These are phyloP conservation scores for Drosophila sordidula DNA, from an alignment of 2,888 invertebrate species.

Conservation along the genomic window DNA sequence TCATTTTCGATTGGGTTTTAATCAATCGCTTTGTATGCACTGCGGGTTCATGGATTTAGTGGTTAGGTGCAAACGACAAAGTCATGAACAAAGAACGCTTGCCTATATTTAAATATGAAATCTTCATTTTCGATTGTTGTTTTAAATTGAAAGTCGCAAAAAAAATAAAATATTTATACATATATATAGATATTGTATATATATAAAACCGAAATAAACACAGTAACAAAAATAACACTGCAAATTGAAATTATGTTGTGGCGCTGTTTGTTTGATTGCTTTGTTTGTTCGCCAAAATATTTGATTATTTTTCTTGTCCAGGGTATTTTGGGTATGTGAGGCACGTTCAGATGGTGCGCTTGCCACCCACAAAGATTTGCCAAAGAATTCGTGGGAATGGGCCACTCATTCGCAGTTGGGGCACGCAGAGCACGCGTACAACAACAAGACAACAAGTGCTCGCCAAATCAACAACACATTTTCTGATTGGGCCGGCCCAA, in stretches of 20 bases:
- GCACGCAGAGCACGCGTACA: constrained; percentile 50
- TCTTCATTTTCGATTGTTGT: constrained; percentile 31
- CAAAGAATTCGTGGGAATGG: constrained; percentile 57
- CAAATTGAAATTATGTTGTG: constrained; percentile 50
- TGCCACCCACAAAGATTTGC: constrained; percentile 55
- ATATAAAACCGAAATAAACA: neutral
- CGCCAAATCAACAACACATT: constrained; percentile 19
- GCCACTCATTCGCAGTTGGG: constrained; percentile 40
- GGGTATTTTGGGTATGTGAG: constrained; percentile 21
- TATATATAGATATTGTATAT: too few species aligned
- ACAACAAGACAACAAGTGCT: constrained; percentile 15
- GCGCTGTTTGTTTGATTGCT: constrained; percentile 45
- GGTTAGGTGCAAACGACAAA: constrained; percentile 47
- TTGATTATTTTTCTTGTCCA: neutral
- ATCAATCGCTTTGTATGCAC: constrained; percentile 54
- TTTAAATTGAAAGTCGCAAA: constrained; percentile 47
- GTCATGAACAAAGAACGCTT: constrained; percentile 57
- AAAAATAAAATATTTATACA: neutral
- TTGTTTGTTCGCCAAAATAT: constrained; percentile 54
- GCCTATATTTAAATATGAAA: constrained; percentile 44
- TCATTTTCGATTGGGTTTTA: constrained; percentile 35
- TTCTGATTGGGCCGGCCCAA: constrained; percentile 13
- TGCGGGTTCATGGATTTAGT: constrained; percentile 27
- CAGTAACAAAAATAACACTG: constrained; percentile 10
- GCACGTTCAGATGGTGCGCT: constrained; percentile 40